Base-by-base conservation (phyloP, 2,888 invertebrate genomes). In the Cenopis cana region DNA sequence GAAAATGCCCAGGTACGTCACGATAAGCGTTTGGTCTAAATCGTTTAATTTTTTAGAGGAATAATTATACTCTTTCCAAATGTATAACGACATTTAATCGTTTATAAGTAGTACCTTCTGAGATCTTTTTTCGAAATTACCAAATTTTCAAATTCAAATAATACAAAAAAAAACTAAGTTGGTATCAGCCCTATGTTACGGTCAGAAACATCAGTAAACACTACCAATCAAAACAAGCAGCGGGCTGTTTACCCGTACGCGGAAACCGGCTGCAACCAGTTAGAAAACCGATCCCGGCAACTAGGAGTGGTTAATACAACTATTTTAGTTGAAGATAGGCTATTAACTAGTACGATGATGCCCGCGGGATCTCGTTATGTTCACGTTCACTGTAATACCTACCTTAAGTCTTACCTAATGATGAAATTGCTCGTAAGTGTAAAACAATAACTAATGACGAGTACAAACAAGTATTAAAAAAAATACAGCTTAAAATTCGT, bases 191-290 rank as follows among this genome's bases (percentile, higher is more conserved):
- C 41, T 68, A 10, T 6, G 38, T 69, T 49, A 69, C 18, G 55
- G 49, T 56, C 33, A 56, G 49, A 56, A 41, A 33, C 8, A 17
- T 24, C 55, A 46, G 55, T 49, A 69, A 62, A 61, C 49, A 62
- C 55, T 62, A 56, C 29, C 55, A 10, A 61, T 38, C 46, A n/a
- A 54, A 55, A 41, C 41, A 29, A 54, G 18, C 54, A 29, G 20
- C 20, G 54, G 20, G 18, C 57, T 41, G 60, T 46, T 46, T 57
- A 36, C 4, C 41, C 17, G 24, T 41, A 36, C 52, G 29, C 55
- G 55, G 55, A 66, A 66, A 61, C 24, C 36, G 55, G 36, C 50
- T 24, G 24, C 52, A 52, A 69, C 69, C 52, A 66, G 66, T 66
- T 71, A 61, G 55, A 71, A 66, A 71, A 14, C 46, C 24, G 20